Base-by-base conservation (phyloP, 1,140 invertebrate species). In the Protaetia brevitarsis region DNA sequence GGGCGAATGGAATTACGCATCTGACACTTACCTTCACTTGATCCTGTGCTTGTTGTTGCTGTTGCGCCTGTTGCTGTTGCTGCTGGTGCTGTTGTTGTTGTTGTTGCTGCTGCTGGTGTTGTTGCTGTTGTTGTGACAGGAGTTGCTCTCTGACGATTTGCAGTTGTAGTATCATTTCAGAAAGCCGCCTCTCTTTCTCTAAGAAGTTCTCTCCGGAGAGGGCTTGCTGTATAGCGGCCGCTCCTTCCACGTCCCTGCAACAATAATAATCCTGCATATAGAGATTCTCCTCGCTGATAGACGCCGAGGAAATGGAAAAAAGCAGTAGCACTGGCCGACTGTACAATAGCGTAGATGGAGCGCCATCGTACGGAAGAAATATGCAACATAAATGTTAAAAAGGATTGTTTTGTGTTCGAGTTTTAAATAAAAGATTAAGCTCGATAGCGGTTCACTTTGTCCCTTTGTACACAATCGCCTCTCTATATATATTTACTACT, bases 101-200 rank as follows among this genome's bases (percentile, higher is more conserved):
- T 34, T 64, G 66, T 37, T 56, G 59, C 21, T 62, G 64, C 11
- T 56, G 51, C 26, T 67, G 63, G 34, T 73, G 71, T 28, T 75
- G 70, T 37, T 73, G 73, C 19, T 68, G 68, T 64, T 77, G 72
- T 73, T 92, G 88, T 13, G 85, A 83, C 26, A 90, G 72, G 51
- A 93, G 80, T 76, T 91, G 89, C 71, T 93, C 91, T 68, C 90
- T 82, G 10, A 92, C 84, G 81, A 89, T 86, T 78, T 93, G 91
- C 59, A 94, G 82, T 70, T 93, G 89, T 5, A 88, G 78, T 58
- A 94, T 94, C 86, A 93, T 89, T 75, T 93, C 91, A 1, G 89
- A 89, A 1, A 94, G 82, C 71, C 87, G 84, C 41, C 90, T 81
- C 70, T 94, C 91, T 78, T 89, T 89, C 76, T 91, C 89, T 57